These are phyloP conservation scores for Celastrina argiolus DNA, from an alignment of 2,888 invertebrate genomes.

Conservation along the genomic window DNA sequence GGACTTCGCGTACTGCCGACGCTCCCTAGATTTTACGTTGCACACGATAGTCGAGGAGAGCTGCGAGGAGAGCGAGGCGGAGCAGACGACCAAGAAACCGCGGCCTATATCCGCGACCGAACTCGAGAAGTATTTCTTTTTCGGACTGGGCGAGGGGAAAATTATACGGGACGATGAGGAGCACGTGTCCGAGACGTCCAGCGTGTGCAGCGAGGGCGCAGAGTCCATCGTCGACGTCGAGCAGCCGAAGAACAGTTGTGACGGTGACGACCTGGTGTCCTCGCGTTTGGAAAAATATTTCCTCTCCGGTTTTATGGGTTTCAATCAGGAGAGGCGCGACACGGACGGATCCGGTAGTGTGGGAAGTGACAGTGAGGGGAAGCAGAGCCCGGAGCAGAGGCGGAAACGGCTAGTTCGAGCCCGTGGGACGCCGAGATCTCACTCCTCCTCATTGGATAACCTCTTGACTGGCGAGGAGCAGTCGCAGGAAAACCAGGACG, in stretches of 20 bases:
- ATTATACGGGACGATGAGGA: slow-evolving; percentile 79
- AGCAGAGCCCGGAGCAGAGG: slow-evolving; percentile 91
- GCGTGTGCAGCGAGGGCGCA: slow-evolving; percentile 89
- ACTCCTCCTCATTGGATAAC: slow-evolving; percentile 89
- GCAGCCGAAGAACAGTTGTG: slow-evolving; percentile 74
- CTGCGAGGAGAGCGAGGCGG: slow-evolving; percentile 94
- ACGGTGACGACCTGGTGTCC: slow-evolving; percentile 87
- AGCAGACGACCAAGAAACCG: slow-evolving; percentile 79
- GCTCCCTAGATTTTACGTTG: slow-evolving; percentile 91
- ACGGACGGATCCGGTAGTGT: slow-evolving; percentile 92
- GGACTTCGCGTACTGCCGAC: slow-evolving; percentile 87
- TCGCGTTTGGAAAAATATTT: slow-evolving; percentile 94
- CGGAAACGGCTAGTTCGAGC: slow-evolving; percentile 89
- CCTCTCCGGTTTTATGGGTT: slow-evolving; percentile 90
- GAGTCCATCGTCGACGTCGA: slow-evolving; percentile 84
- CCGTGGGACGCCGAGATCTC: slow-evolving; percentile 88
- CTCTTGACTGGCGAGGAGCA: slow-evolving; percentile 81
- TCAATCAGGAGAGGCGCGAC: slow-evolving; percentile 85
- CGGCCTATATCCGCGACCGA: slow-evolving; percentile 88
- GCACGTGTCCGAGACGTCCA: slow-evolving; percentile 88
- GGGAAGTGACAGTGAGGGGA: slow-evolving; percentile 93
- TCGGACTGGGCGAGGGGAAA: slow-evolving; percentile 86
- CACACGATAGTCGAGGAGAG: slow-evolving; percentile 97
- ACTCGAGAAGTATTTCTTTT: slow-evolving; percentile 94
- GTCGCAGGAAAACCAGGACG: slow-evolving; percentile 73